Evolutionary conservation across 1,140 invertebrate species (phyloP).

Genomic region (Sarcophaga bullata): DNA sequence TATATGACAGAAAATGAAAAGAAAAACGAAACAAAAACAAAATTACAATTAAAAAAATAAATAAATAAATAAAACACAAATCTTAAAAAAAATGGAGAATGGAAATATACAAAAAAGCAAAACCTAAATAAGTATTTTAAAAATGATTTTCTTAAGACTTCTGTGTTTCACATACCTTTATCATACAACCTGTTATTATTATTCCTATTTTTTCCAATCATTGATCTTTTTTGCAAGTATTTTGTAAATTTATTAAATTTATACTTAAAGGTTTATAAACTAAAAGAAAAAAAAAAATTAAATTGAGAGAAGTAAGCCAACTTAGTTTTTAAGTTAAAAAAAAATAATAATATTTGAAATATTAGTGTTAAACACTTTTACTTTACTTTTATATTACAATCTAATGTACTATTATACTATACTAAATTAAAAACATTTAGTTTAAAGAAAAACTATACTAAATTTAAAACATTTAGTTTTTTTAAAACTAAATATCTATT

Average conservation of each 20-base stretch:
- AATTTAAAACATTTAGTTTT: slow-evolving; percentile 11
- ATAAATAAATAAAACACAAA: neutral
- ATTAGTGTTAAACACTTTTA: slow-evolving; percentile 23
- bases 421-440: slow-evolving; percentile 7
- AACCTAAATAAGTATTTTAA: neutral
- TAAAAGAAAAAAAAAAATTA: neutral
- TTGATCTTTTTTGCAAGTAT: neutral
- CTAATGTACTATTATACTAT: neutral
- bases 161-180: too few relatives aligned
- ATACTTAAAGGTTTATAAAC: neutral
- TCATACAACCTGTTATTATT: too few relatives aligned
- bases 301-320: neutral
- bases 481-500: neutral
- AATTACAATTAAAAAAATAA: neutral
- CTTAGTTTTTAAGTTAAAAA: neutral
- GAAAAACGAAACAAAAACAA: too few relatives aligned
- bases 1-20: too few relatives aligned
- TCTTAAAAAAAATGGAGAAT: too few relatives aligned
- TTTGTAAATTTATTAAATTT: slow-evolving; percentile 23
- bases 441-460: neutral
- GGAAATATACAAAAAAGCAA: neutral
- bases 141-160: too few relatives aligned
- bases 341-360: neutral
- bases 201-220: neutral
- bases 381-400: neutral